Evolutionary conservation across 2,888 invertebrate species (phyloP).

Genomic region (Actias luna): DNA sequence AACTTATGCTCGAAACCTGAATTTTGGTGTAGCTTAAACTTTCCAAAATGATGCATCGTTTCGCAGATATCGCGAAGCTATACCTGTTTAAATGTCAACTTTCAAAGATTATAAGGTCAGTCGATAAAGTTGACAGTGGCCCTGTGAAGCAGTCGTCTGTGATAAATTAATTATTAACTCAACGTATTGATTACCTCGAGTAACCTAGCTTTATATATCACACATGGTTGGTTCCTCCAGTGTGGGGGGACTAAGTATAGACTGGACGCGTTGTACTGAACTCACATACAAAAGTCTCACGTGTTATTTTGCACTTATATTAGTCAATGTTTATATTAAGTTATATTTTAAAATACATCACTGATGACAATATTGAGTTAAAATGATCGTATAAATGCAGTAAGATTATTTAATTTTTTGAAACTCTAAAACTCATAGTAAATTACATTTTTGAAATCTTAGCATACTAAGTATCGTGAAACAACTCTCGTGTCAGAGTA

Average conservation of each 20-base stretch:
- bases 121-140: conserved; percentile 50
- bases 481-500: neutral
- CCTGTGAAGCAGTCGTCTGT: conserved; percentile 51
- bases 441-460: neutral
- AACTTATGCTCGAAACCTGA: conserved; percentile 35
- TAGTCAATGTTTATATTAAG: neutral
- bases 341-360: neutral
- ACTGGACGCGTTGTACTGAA: conserved; percentile 15
- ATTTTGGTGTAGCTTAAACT: conserved; percentile 31
- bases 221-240: conserved; percentile 54
- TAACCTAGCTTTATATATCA: conserved; percentile 55
- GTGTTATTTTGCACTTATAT: neutral
- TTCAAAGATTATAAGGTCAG: conserved; percentile 48
- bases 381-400: neutral
- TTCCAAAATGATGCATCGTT: conserved; percentile 41
- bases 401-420: neutral
- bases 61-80: conserved; percentile 23
- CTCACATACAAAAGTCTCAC: conserved; percentile 6
- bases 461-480: neutral
- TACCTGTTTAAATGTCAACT: conserved; percentile 46
- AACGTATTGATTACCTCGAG: conserved; percentile 56
- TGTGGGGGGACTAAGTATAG: conserved; percentile 58
- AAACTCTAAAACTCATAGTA: neutral
- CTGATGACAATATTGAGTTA: neutral
- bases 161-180: conserved; percentile 56